Evolutionary conservation across 2,113 vertebrate genomes (phyloP), one percentile per base, ranked within the genome.

Genomic region (Alosa alosa): DNA sequence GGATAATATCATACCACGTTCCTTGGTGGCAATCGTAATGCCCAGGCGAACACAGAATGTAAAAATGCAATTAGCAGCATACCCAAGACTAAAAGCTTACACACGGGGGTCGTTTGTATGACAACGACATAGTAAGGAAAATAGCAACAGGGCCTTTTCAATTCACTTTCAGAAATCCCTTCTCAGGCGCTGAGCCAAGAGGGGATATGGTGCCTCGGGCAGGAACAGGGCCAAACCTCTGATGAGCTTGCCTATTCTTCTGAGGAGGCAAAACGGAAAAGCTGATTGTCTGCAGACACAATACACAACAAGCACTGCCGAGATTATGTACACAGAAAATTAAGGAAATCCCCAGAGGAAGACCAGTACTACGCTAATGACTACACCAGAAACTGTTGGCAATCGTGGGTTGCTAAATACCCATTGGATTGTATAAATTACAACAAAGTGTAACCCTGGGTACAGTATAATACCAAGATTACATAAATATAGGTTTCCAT

Each of bases 241-340:
- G 84, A 87, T 87, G 87, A 78, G 87, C 68, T 87, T 92, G 90
- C 88, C 90, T 91, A 86, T 93, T 92, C 91, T 92, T 92, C 92
- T 91, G 90, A 93, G 91, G 93, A 93, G 89, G 85, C 86, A 82
- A 82, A 85, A 84, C 86, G 92, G 89, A 93, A 93, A 89, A 84
- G 52, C 57, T 90, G 87, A 94, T 93, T 93, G 93, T 94, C 88
- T 87, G 81, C 81, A 88, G 83, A 91, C 86, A 91, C 90, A 93
- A 92, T 91, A 89, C 72, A 88, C n/a, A 72, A 72, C 72, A 36
- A 88, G 47, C 25, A 49, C 55, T 18, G 47, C 55, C 36, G 52
- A 78, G 81, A 84, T 86, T 86, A 86, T 88, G 82, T 52, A 57
- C 85, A 86, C 87, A 89, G 82, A 75, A 52, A 88, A 89, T 87